Percentiles rank a stretch among this genome's conserved stretches.
phyloP scores from a whole-genome alignment of 2,797 vertebrate species.

The Labeo calbasu region DNA sequence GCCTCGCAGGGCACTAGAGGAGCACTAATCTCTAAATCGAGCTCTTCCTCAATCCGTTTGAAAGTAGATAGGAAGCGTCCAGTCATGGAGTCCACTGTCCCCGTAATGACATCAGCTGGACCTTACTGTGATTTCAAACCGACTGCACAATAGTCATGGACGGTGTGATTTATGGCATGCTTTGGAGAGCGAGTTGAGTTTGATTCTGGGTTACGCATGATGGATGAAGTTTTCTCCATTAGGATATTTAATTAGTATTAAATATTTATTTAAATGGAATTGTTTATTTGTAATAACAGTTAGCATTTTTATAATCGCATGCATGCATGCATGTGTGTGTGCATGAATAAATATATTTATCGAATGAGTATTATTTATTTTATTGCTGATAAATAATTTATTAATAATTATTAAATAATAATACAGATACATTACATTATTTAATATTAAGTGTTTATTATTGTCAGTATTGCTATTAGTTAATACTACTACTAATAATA shows the following conservation, averaged over 20 bases:
- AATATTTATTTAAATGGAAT: background rate
- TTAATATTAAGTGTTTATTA: background rate
- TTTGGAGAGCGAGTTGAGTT: constrained; percentile 18
- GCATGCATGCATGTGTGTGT: background rate
- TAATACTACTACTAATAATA: background rate
- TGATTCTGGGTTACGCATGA: background rate
- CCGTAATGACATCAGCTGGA: constrained; percentile 52
- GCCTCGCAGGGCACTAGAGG: constrained; percentile 53
- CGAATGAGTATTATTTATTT: background rate
- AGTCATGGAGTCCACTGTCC: constrained; percentile 47
- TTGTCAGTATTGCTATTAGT: background rate
- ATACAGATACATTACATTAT: background rate
- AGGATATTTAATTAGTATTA: background rate
- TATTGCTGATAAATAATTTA: background rate
- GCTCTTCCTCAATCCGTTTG: constrained; percentile 56
- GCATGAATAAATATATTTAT: background rate
- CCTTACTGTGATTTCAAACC: constrained; percentile 46
- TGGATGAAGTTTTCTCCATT: background rate
- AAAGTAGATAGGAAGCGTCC: constrained; percentile 59
- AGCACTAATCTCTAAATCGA: constrained; percentile 60
- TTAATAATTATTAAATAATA: background rate
- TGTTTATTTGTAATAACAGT: background rate
- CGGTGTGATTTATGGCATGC: constrained; percentile 2
- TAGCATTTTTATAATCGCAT: background rate
- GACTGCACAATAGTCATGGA: constrained; percentile 14